These are phyloP conservation scores for Poeciliopsis paucimaculata DNA, from an alignment of 2,797 vertebrate species.

Conservation along the genomic window DNA sequence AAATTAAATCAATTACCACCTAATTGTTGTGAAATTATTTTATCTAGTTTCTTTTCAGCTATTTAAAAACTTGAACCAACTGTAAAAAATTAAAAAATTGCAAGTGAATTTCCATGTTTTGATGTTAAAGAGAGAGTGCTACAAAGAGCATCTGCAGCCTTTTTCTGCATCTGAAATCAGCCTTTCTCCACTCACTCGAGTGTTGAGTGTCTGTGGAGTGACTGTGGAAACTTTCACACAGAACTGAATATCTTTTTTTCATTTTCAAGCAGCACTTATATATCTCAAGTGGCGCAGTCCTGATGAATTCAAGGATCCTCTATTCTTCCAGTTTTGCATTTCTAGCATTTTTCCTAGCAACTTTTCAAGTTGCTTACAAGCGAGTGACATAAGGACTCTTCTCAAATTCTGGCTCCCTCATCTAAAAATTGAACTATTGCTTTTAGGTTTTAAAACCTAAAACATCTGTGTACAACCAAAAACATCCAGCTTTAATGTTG, in stretches of 20 bases:
- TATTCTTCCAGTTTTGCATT: constrained; percentile 11
- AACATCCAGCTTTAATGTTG: background rate
- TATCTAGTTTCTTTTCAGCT: background rate
- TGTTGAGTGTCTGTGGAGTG: background rate
- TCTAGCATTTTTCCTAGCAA: background rate
- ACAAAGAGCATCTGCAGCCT: background rate
- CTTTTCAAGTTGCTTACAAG: background rate
- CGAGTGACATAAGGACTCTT: background rate
- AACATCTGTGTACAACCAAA: background rate
- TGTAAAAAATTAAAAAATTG: background rate
- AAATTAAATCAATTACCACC: background rate
- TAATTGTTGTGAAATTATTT: background rate
- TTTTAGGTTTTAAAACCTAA: background rate
- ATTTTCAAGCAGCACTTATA: background rate
- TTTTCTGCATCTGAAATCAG: background rate
- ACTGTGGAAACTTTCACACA: background rate
- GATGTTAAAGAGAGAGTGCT: background rate
- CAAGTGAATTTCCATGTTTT: background rate
- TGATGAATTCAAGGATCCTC: background rate
- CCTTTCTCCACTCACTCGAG: background rate
- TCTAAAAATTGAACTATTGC: background rate
- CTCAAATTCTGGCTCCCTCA: background rate
- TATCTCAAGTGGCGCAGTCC: background rate
- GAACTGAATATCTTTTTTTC: background rate
- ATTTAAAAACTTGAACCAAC: background rate